Percentiles rank a stretch among this genome's conserved stretches.
Conservation (phyloP, 2,888 invertebrate species). For the Polydrusus tereticollis region DNA sequence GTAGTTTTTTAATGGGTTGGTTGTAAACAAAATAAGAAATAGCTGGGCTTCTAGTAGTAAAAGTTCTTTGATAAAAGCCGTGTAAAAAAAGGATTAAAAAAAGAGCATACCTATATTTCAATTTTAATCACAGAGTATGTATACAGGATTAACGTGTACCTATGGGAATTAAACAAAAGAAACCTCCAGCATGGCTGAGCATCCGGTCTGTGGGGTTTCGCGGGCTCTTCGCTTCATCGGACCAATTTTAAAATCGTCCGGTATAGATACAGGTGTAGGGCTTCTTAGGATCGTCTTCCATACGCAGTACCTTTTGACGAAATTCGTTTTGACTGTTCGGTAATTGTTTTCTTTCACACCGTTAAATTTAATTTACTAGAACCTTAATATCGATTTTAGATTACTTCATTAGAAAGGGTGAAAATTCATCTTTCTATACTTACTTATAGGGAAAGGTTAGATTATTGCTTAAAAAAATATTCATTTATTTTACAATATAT, state of each 20-base stretch:
- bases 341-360: slow-evolving; percentile 20
- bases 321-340: slow-evolving; percentile 8
- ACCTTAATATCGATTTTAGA: background rate
- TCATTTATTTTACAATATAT: no score
- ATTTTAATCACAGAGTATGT: no score
- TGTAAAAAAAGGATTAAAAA: no score
- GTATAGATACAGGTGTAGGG: slow-evolving; percentile 1
- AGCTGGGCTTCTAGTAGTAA: no score
- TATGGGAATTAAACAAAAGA: slow-evolving; percentile 23
- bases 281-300: slow-evolving; percentile 23
- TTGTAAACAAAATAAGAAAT: no score
- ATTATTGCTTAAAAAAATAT: no score
- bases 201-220: slow-evolving; percentile 19
- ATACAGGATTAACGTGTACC: background rate
- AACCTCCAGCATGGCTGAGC: background rate
- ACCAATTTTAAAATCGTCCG: slow-evolving; percentile 14
- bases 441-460: no score
- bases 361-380: background rate
- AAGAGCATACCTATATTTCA: no score
- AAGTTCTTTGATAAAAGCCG: no score
- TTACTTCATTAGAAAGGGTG: no score
- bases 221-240: slow-evolving; percentile 7
- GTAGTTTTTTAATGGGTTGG: no score
- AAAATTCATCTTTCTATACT: no score
- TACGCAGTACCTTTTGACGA: background rate